These are phyloP conservation scores for Ia io DNA, from an alignment of 2,113 vertebrate genomes.

Conservation along the genomic window DNA sequence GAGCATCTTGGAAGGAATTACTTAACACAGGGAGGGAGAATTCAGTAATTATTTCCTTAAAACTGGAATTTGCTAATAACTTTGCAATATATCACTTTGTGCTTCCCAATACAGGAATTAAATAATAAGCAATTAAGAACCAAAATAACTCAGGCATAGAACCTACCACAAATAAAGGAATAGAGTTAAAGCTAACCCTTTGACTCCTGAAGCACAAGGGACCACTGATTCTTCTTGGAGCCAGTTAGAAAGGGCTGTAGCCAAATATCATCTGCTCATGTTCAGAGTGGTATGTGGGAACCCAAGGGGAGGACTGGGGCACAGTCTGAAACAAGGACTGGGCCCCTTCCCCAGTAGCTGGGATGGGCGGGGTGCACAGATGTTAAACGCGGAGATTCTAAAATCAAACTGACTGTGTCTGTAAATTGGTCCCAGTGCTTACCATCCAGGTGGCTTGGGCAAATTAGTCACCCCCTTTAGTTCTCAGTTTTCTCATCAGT, in stretches of 20 bases:
- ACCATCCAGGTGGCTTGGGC: neutral
- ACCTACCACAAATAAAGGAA: neutral
- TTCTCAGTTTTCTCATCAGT: neutral
- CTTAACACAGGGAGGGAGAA: conserved; percentile 66
- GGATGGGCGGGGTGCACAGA: fast-evolving
- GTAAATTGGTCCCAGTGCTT: neutral
- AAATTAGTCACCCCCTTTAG: neutral
- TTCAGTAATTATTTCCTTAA: conserved; percentile 75
- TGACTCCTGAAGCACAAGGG: neutral
- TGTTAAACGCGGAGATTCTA: neutral
- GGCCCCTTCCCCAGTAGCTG: neutral
- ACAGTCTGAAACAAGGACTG: neutral
- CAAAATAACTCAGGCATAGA: conserved; percentile 48
- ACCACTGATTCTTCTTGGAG: neutral
- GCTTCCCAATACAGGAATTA: conserved; percentile 56
- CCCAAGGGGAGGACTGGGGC: neutral
- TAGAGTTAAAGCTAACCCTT: neutral
- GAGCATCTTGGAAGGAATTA: conserved; percentile 73
- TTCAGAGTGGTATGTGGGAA: neutral
- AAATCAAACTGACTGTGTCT: neutral
- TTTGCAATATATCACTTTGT: conserved; percentile 52
- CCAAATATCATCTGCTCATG: neutral
- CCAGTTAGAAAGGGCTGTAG: neutral
- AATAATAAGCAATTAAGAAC: conserved; percentile 68
- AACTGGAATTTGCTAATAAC: conserved; percentile 74